A percentile compares a stretch with the other conserved stretches of the same genome.
Conservation (phyloP, 2,113 vertebrate genomes). For the Corvus cornix region DNA sequence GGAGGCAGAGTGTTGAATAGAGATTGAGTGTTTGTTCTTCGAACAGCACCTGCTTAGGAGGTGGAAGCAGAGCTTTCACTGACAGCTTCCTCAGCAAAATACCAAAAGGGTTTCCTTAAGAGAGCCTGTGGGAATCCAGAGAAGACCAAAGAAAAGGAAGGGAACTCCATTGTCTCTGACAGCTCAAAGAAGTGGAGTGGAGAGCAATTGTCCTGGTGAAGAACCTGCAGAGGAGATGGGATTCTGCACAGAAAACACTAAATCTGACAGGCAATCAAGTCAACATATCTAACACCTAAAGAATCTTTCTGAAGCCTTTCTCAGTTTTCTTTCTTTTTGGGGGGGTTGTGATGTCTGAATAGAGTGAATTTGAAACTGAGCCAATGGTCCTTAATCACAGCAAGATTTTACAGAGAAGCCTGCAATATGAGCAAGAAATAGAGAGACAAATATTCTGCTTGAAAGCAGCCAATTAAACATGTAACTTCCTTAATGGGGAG, state of each 20-base stretch:
- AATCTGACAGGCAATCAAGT: background rate
- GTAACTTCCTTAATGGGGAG: background rate
- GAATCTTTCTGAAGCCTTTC: background rate
- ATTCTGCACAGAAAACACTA: background rate
- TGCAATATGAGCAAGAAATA: background rate
- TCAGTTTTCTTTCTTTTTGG: background rate
- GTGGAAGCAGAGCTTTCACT: background rate
- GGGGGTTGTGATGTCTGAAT: background rate
- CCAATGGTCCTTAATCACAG: background rate
- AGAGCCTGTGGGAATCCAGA: background rate
- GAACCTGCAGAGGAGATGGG: background rate
- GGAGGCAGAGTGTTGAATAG: background rate
- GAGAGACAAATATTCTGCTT: background rate
- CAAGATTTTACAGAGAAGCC: background rate
- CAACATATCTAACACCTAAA: background rate
- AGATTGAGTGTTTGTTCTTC: background rate
- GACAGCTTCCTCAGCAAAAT: background rate
- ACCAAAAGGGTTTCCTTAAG: background rate
- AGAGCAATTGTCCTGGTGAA: background rate
- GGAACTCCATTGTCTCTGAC: background rate
- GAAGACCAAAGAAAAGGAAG: background rate
- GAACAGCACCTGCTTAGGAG: background rate
- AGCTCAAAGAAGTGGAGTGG: background rate
- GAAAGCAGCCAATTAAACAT: background rate
- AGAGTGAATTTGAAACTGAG: background rate